Evolutionary conservation across 2,113 vertebrate species (phyloP), one percentile per base, ranked within the genome.

Genomic region (Microcebus griseorufus): DNA sequence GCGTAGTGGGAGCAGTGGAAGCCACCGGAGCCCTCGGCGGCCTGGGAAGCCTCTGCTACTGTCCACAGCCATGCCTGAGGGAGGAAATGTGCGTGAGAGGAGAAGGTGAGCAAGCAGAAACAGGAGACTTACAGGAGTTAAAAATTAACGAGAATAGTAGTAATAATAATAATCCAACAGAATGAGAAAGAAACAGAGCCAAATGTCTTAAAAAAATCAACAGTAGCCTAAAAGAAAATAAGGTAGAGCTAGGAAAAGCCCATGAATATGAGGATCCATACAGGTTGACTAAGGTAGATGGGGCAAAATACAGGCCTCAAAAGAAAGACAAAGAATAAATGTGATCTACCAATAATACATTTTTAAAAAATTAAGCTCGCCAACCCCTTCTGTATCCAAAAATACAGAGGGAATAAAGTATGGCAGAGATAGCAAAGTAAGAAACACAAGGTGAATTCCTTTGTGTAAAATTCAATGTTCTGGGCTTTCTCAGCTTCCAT

Each of bases 131-230:
- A 32, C 1, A 3, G 39, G 9, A 76, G 69, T 55, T 48, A 27
- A 78, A 82, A 23, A 2, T 34, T 25, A 76, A 55, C 11, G 7
- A 29, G 29, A 29, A 32, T 42, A 45, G 23, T n/a, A 58, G 3
- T 90, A 65, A 16, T 62, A 65, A n/a, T n/a, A n/a, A n/a, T 39
- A 34, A 65, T 32, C 14, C 64, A 86, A 55, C 6, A 75, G 34
- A 65, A 34, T 48, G 29, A 37, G 27, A 34, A 76, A 22, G 14
- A 23, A 37, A 48, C 65, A 37, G 69, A 89, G 0, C 13, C 17
- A 34, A 81, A 64, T 55, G 48, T 45, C 48, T 76, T 6, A 42
- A 80, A 84, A 95, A 96, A 96, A 34, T 84, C 53, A 93, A 37
- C 9, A 25, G 16, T n/a, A 78, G 18, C 9, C 51, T 53, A 88